phyloP scores from a whole-genome alignment of 2,113 vertebrate species.

The Lycocorax pyrrhopterus region DNA sequence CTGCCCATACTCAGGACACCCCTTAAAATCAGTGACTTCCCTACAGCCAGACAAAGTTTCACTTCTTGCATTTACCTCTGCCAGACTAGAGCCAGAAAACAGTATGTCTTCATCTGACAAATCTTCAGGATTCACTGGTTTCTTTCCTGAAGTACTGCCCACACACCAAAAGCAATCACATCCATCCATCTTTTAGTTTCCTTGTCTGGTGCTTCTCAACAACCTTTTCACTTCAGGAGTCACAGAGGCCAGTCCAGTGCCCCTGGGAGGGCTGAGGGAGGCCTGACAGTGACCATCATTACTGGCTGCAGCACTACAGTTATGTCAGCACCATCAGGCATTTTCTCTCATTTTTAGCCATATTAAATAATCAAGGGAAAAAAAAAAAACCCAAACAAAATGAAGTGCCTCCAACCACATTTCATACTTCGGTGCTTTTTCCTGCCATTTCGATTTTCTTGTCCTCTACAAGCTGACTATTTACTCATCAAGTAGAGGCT shows the following conservation, averaged over 20 bases:
- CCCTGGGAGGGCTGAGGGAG: neutral
- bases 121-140: neutral
- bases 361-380: neutral
- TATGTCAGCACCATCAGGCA: neutral
- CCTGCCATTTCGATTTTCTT: neutral
- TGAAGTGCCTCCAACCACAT: neutral
- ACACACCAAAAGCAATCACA: neutral
- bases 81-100: neutral
- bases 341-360: neutral
- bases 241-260: neutral
- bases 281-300: neutral
- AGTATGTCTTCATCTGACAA: neutral
- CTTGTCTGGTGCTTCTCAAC: neutral
- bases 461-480: neutral
- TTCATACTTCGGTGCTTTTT: neutral
- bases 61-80: neutral
- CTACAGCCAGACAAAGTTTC: neutral
- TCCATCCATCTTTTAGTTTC: neutral
- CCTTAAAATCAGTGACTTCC: neutral
- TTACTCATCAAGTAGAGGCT: neutral
- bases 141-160: neutral
- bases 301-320: neutral
- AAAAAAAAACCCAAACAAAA: accelerated
- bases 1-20: neutral
- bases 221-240: neutral